Evolutionary conservation across 23 tunicate genomes (phyloP), one percentile per base, ranked within the genome.

Genomic region (Corella eumyota): DNA sequence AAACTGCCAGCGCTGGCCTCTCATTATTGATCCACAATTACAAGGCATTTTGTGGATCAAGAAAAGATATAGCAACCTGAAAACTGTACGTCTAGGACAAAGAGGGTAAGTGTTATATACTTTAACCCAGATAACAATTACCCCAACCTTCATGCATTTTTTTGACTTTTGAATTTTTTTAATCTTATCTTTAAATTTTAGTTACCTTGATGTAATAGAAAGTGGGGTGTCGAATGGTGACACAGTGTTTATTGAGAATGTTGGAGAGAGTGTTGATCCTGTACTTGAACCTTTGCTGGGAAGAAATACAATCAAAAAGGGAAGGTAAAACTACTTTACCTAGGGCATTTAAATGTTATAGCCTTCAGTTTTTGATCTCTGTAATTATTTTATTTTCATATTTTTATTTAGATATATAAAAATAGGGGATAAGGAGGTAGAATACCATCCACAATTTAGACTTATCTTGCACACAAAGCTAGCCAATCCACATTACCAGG

Each of bases 401-500:
- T 19, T 36, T 7, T 62, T 13, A 37, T 74, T 2, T 59, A 88
- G 90, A 45, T 93, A 68, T 63, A 93, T 93, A 25, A 93, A 78
- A 66, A 93, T 93, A 1, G 99, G 99, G 15, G 99, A 93, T 75
- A 93, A 93, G 48, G 99, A 93, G 55, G 83, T 78, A 28, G 90
- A 80, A 65, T 93, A 93, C 44, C 84, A 84, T 68, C 99, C 99
- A 9, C 50, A 78, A 20, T 93, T 93, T 59, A 59, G 81, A 53
- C 93, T 93, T 6, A 78, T 93, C 22, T 58, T 93, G 0, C 99
- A 93, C 56, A 83, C 99, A 3, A 93, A 93, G 60, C 87, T 93
- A 3, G 99, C 95, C 37, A 93, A 93, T 34, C 99, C 99, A 4
- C 99, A 93, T 63, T 93, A 93, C 54, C 99, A 88, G 69, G 96